Evolutionary conservation across 2,888 invertebrate species (phyloP).

Genomic region (Dilophus febrilis): DNA sequence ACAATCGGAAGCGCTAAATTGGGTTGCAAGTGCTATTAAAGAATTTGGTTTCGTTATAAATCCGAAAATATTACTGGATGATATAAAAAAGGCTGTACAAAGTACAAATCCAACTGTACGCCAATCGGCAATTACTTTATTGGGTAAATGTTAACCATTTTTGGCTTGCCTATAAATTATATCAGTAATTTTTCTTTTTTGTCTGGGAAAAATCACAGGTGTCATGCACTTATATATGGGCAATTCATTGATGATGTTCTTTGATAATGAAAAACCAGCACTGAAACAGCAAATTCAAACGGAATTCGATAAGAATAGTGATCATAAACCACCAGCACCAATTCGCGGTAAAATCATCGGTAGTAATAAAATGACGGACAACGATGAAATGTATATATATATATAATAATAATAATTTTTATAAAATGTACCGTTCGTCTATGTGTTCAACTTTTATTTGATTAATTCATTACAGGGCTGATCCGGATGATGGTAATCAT

Average conservation of each 20-base stretch:
- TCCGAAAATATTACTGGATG: conserved; percentile 54
- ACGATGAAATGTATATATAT: neutral
- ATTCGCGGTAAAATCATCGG: conserved; percentile 34
- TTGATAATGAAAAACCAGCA: conserved; percentile 75
- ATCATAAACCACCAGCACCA: conserved; percentile 59
- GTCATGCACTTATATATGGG: conserved; percentile 65
- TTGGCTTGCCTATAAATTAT: neutral
- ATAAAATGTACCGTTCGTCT: neutral
- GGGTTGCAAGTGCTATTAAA: conserved; percentile 60
- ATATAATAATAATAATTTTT: neutral
- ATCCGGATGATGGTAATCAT: conserved; percentile 32
- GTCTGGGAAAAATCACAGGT: conserved; percentile 38
- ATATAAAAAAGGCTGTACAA: conserved; percentile 64
- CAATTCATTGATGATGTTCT: conserved; percentile 47
- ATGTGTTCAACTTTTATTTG: neutral
- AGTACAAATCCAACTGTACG: conserved; percentile 76
- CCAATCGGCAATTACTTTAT: conserved; percentile 46
- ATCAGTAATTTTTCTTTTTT: neutral
- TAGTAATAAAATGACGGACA: neutral
- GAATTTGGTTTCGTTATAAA: conserved; percentile 72
- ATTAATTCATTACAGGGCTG: conserved; percentile 13
- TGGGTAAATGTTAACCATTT: conserved; percentile 3
- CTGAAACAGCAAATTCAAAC: conserved; percentile 68
- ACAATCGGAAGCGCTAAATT: conserved; percentile 66
- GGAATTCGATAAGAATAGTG: conserved; percentile 68